Evolutionary conservation across 1,140 invertebrate genomes (phyloP), one percentile per base, ranked within the genome.

Genomic region (Coenobita brevimanus): DNA sequence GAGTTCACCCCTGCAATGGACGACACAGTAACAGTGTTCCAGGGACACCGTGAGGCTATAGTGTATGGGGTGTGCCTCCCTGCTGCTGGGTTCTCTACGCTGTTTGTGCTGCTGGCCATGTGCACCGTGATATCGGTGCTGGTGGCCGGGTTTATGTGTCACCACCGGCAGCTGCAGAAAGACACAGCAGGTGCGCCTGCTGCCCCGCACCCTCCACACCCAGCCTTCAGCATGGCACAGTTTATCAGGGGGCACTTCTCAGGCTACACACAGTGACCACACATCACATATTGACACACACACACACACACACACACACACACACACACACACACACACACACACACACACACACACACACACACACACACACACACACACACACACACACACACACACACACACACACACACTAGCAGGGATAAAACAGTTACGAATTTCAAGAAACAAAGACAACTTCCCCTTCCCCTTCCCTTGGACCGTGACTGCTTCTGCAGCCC

Each of bases 21-120:
- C 30, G 95, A 91, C 43, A 88, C 89, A 30, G 90, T 90, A 6
- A 91, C 96, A 0, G 96, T 97, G 0, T 97, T 97, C 92, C 96
- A 97, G 92, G 97, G 97, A 36, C 94, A 96, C 91, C 94, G 95
- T 54, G 97, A 97, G 92, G 96, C 92, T 8, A 90, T 97, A 0
- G 96, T 98, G 0, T 98, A 98, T 91, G 97, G 97, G 54, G 97
- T 98, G 46, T 98, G 97, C 91, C 94, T 98, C 92, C 97, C 97
- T 0, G 95, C 97, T 33, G 95, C 96, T 0, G 96, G 97, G 27
- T 97, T 98, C 91, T 97, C 97, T 89, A 95, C 96, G 2, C 93
- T 97, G 8, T 98, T 98, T 92, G 96, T 97, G 41, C 94, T 97
- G 17, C 96, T 97, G 1, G 96, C 97, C 0, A 95, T 97, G 4